phyloP scores from a whole-genome alignment of 1,140 invertebrate species.

The Solen grandis region DNA sequence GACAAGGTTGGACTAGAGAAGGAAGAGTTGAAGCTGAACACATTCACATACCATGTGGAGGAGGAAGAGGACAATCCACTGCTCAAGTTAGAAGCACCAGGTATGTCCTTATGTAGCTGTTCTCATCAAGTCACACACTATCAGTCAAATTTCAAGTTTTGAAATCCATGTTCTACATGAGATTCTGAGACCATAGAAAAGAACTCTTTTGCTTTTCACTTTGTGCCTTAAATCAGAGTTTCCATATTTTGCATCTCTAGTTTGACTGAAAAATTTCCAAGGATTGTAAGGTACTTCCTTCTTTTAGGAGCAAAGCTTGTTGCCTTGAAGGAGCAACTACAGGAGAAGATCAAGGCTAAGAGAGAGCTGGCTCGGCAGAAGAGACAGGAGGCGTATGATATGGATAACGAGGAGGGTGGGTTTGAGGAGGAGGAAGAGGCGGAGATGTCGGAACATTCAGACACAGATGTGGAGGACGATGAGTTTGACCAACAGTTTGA shows the following conservation, averaged over 20 bases:
- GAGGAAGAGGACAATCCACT: conserved; percentile 62
- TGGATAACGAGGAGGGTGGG: conserved; percentile 72
- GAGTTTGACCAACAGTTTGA: conserved; percentile 67
- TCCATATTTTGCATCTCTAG: too few species aligned
- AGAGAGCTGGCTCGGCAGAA: conserved; percentile 69
- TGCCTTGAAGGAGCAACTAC: conserved; percentile 65
- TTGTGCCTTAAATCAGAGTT: too few species aligned
- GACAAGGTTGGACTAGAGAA: conserved; percentile 59
- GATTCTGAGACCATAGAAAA: too few species aligned
- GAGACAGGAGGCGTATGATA: conserved; percentile 66
- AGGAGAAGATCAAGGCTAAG: conserved; percentile 65
- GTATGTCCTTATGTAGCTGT: conserved; percentile 51
- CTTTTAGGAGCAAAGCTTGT: conserved; percentile 70
- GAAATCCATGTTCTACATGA: too few species aligned
- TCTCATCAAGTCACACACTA: too few species aligned
- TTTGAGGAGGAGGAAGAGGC: conserved; percentile 64
- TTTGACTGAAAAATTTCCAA: too few species aligned
- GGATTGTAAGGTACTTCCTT: too few species aligned
- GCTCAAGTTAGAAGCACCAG: conserved; percentile 62
- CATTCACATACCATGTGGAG: conserved; percentile 73
- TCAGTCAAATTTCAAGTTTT: too few species aligned
- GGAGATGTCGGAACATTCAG: conserved; percentile 67
- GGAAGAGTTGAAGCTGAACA: conserved; percentile 72
- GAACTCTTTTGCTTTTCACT: too few species aligned
- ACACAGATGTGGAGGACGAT: conserved; percentile 65